Conservation (phyloP, 2,113 vertebrate species). For the Callipepla squamata region DNA sequence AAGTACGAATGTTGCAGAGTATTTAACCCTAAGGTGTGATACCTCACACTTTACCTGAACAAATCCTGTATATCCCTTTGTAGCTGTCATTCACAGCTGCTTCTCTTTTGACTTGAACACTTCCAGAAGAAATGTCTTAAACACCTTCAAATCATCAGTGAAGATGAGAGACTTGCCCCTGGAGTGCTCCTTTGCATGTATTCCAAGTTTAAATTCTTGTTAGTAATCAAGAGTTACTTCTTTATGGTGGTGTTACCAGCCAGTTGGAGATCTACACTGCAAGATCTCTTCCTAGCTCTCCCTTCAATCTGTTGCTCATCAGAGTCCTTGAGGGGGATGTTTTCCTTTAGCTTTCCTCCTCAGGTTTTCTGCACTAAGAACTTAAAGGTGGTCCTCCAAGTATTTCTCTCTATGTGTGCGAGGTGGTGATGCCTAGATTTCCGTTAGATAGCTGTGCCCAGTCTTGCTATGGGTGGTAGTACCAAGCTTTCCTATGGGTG, state of each 20-base stretch:
- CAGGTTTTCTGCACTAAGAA: neutral
- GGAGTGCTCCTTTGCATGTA: neutral
- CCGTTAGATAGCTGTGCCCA: no score
- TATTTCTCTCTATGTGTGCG: neutral
- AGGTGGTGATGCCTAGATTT: neutral
- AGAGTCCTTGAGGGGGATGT: neutral
- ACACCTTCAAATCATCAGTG: neutral
- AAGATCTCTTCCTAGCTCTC: neutral
- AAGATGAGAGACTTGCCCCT: neutral
- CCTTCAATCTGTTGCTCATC: fast-evolving
- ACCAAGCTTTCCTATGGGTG: no score
- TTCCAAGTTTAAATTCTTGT: neutral
- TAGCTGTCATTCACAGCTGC: neutral
- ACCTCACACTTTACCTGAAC: neutral
- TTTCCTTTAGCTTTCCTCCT: neutral
- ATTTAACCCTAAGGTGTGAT: neutral
- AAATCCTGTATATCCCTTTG: fast-evolving
- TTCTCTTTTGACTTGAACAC: neutral
- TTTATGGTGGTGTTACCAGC: neutral
- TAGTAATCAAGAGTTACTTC: neutral
- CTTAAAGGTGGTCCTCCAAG: neutral
- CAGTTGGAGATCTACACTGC: neutral
- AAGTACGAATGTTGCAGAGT: neutral
- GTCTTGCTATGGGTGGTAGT: no score
- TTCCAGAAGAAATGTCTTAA: neutral